A percentile compares a stretch with the other conserved stretches of the same genome.
Conservation (phyloP, 2,797 vertebrate species). For the Epinephelus malabaricus region DNA sequence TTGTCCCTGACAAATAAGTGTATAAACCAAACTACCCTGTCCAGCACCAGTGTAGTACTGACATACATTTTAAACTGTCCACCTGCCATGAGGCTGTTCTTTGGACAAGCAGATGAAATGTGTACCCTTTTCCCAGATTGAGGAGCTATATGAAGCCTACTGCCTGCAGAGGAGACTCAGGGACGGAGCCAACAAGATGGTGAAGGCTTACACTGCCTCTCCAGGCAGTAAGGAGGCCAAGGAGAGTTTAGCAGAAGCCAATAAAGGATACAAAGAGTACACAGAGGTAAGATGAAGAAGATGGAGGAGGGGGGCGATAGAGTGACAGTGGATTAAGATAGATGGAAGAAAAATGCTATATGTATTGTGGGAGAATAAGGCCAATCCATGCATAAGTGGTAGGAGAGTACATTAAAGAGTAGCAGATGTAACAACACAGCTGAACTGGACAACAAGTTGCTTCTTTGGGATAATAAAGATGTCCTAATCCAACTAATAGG, state of each 20-base stretch:
- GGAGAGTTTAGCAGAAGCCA: slow-evolving; percentile 94
- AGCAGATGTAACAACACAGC: neutral
- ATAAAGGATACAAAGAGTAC: slow-evolving; percentile 95
- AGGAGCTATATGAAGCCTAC: slow-evolving; percentile 96
- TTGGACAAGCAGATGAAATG: neutral
- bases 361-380: neutral
- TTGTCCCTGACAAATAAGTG: neutral
- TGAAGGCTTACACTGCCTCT: slow-evolving; percentile 92
- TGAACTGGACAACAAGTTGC: no score
- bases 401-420: neutral
- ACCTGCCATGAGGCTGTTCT: neutral
- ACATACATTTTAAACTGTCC: neutral
- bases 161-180: slow-evolving; percentile 94
- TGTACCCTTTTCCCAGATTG: slow-evolving; percentile 85
- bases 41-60: neutral
- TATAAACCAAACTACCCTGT: neutral
- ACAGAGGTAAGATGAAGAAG: slow-evolving; percentile 88
- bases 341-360: neutral
- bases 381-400: no score
- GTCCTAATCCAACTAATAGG: neutral
- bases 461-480: no score
- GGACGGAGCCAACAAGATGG: slow-evolving; percentile 96
- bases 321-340: neutral
- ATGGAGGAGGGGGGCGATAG: neutral
- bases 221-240: slow-evolving; percentile 92